These are phyloP conservation scores for Enteromius unitaeniatus DNA, from an alignment of 2,797 vertebrate species.

Conservation along the genomic window DNA sequence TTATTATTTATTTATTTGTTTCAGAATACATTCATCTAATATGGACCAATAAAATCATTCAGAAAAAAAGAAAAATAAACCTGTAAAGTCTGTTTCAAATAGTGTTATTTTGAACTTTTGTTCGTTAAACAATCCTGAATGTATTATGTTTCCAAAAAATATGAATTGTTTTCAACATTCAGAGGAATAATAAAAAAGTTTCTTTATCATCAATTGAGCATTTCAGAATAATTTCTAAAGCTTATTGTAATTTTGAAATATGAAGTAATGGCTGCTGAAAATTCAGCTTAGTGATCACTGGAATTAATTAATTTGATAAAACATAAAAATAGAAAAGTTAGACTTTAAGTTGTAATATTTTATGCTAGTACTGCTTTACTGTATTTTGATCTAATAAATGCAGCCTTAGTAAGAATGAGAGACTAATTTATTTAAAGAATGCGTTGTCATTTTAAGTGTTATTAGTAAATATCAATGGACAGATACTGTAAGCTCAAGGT, in stretches of 20 bases:
- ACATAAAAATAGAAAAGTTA: neutral
- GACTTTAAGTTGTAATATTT: neutral
- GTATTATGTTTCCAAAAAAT: neutral
- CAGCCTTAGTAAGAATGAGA: neutral
- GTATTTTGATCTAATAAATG: neutral
- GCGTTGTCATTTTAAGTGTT: neutral
- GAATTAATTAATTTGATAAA: neutral
- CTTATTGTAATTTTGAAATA: neutral
- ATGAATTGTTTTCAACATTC: neutral
- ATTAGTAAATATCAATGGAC: neutral
- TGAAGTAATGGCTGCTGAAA: neutral
- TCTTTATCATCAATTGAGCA: neutral
- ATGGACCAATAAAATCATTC: neutral
- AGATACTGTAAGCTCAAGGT: neutral
- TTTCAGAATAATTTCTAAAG: neutral
- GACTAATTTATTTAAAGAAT: neutral
- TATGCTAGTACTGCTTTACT: neutral
- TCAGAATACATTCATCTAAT: neutral
- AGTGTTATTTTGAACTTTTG: neutral
- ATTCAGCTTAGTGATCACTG: neutral
- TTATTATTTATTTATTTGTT: neutral
- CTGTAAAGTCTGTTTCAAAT: neutral
- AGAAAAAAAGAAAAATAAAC: neutral
- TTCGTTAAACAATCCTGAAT: neutral
- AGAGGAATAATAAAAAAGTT: neutral